Conservation (phyloP, 2,888 invertebrate genomes). For the Thymelicus acteon region DNA sequence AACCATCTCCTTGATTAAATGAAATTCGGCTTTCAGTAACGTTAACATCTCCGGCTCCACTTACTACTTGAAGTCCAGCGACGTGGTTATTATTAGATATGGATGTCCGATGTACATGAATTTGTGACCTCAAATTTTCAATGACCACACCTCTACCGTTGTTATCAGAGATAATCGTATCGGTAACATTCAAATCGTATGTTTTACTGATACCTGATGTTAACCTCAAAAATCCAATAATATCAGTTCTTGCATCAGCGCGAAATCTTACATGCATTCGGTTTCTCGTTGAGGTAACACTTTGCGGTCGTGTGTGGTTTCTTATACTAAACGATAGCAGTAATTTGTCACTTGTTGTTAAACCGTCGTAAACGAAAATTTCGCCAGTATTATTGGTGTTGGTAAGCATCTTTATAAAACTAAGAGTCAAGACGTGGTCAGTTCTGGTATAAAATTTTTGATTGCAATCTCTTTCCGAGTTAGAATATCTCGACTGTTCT, state of each 20-base stretch:
- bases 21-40: conserved; percentile 95
- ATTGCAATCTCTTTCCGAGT: conserved; percentile 88
- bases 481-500: conserved; percentile 90
- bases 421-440: conserved; percentile 93
- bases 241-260: conserved; percentile 89
- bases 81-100: conserved; percentile 95
- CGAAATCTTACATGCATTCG: conserved; percentile 92
- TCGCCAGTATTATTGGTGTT: conserved; percentile 90
- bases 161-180: conserved; percentile 94
- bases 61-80: conserved; percentile 95
- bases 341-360: conserved; percentile 88
- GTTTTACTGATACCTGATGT: conserved; percentile 91
- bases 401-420: conserved; percentile 92
- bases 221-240: conserved; percentile 91
- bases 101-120: conserved; percentile 93
- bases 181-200: conserved; percentile 94
- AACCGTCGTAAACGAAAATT: conserved; percentile 92
- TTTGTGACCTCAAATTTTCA: conserved; percentile 94
- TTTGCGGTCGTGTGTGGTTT: conserved; percentile 95
- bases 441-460: conserved; percentile 92
- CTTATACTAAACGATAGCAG: conserved; percentile 89
- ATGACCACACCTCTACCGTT: conserved; percentile 97
- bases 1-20: conserved; percentile 96
- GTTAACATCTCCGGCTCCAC: conserved; percentile 97
- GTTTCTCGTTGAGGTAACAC: conserved; percentile 92